These are phyloP conservation scores for Calyptommatus sinebrachiatus DNA, from an alignment of 2,113 vertebrate genomes.

Conservation along the genomic window DNA sequence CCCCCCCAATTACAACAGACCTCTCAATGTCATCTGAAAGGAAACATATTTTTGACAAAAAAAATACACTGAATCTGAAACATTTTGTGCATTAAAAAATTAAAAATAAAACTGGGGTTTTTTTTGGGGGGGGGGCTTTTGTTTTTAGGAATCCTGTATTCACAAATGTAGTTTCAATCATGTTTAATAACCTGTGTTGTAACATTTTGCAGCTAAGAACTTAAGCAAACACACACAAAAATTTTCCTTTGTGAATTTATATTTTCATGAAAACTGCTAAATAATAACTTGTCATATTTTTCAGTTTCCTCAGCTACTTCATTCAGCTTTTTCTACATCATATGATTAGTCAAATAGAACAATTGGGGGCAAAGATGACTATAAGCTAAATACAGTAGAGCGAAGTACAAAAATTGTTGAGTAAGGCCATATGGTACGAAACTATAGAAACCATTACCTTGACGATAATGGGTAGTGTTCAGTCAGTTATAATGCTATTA, in stretches of 20 bases:
- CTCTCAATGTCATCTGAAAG: constrained; percentile 19
- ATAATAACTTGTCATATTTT: background rate
- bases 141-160: constrained; percentile 24
- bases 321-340: background rate
- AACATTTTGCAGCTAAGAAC: constrained; percentile 1
- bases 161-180: background rate
- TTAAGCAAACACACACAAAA: constrained; percentile 10
- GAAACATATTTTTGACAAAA: constrained; percentile 21
- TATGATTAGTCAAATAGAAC: background rate
- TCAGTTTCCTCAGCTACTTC: background rate
- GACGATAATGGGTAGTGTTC: too few species aligned
- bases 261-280: background rate
- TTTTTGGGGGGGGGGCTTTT: constrained; percentile 4
- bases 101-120: background rate
- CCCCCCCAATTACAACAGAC: background rate
- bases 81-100: background rate
- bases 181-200: background rate
- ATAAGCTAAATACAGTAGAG: background rate
- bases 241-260: background rate
- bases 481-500: too few species aligned
- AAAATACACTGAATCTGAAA: background rate
- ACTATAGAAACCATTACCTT: too few species aligned
- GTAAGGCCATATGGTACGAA: background rate
- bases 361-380: background rate
- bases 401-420: background rate